Evolutionary conservation across 2,888 invertebrate genomes (phyloP).

Genomic region (Aplocera efformata): DNA sequence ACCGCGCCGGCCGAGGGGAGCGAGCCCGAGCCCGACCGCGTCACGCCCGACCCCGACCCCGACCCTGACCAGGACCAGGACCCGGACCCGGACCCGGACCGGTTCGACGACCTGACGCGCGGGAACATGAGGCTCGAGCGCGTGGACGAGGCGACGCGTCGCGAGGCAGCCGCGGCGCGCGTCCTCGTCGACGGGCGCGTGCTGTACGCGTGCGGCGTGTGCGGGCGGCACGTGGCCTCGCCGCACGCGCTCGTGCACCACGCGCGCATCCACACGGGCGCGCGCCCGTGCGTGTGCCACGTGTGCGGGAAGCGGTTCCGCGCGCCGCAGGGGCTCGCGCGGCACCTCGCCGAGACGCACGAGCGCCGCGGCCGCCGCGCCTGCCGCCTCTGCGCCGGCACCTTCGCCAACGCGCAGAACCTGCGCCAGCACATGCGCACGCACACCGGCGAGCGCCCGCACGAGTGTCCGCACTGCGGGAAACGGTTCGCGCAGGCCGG

Average conservation of each 20-base stretch:
- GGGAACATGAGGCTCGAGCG: conserved; percentile 55
- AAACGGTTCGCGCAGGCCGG: conserved; percentile 84
- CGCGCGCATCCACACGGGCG: conserved; percentile 83
- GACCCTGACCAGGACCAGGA: conserved; percentile 38
- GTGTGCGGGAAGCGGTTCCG: conserved; percentile 84
- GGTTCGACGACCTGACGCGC: conserved; percentile 61
- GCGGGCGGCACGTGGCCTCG: conserved; percentile 81
- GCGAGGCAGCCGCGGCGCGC: conserved; percentile 48
- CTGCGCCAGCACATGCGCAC: conserved; percentile 80
- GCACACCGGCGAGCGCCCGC: conserved; percentile 81
- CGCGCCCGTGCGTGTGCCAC: conserved; percentile 84
- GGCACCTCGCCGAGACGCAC: conserved; percentile 83
- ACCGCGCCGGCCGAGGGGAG: conserved; percentile 41
- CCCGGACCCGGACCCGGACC: conserved; percentile 28
- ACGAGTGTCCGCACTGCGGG: conserved; percentile 80
- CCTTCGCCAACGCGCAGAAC: conserved; percentile 82
- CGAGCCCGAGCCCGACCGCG: conserved; percentile 57
- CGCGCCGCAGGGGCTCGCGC: conserved; percentile 81
- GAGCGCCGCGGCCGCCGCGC: conserved; percentile 79
- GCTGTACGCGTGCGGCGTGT: conserved; percentile 79
- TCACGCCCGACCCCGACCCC: conserved; percentile 53
- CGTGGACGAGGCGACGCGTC: conserved; percentile 56
- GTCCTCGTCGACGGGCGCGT: conserved; percentile 71
- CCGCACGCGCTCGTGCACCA: conserved; percentile 83
- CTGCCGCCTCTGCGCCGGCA: conserved; percentile 77